Evolutionary conservation across 2,888 invertebrate genomes (phyloP).

Genomic region (Andrena praecox): DNA sequence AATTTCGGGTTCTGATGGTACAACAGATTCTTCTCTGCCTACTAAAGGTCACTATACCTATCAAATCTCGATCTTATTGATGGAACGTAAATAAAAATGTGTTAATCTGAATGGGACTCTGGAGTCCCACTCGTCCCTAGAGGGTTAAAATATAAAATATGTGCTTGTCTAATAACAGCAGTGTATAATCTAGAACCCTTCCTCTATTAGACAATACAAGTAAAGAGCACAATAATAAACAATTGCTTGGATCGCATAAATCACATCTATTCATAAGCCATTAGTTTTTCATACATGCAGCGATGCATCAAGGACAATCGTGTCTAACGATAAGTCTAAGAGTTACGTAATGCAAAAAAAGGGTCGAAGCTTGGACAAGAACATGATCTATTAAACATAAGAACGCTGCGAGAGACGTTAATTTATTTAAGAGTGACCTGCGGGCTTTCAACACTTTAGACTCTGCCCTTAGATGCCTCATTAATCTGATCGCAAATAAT

Average conservation of each 20-base stretch:
- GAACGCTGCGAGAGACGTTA: background rate
- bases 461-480: background rate
- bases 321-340: background rate
- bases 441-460: background rate
- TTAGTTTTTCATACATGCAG: conserved; percentile 29
- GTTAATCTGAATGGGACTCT: too few species aligned
- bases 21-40: too few species aligned
- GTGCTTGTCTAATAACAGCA: background rate
- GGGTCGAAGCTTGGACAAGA: conserved; percentile 15
- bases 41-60: too few species aligned
- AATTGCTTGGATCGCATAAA: background rate
- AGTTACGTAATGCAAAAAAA: conserved; percentile 7
- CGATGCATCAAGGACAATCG: conserved; percentile 50
- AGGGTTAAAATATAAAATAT: background rate
- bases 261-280: background rate
- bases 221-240: background rate
- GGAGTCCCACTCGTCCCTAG: too few species aligned
- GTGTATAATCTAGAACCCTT: background rate
- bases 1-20: too few species aligned
- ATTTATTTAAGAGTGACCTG: background rate
- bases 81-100: too few species aligned
- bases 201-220: background rate
- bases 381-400: background rate
- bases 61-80: too few species aligned
- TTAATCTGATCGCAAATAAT: background rate